phyloP scores from a whole-genome alignment of 92 coral and sea anemone genomes.

The Phymanthus crucifer region DNA sequence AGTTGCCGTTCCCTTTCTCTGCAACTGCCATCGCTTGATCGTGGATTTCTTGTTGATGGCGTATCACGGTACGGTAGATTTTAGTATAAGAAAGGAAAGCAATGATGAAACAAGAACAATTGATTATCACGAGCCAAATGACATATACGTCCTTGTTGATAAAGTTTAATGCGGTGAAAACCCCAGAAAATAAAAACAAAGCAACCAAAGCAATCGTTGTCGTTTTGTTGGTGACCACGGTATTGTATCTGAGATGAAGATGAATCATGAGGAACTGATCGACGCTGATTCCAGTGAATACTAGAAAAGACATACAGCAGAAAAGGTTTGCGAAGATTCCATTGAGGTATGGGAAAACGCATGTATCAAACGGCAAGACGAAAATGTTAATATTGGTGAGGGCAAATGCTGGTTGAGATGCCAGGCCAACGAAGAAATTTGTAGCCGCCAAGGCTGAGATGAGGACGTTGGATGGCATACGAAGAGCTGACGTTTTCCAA shows the following conservation, averaged over 20 bases:
- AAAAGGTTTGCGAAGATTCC: not conserved
- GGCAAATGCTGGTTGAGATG: not conserved
- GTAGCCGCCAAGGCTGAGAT: constrained; percentile 22
- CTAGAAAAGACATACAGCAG: not conserved
- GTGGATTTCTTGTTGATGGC: constrained; percentile 25
- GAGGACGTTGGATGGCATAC: constrained; percentile 18
- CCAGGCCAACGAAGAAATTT: constrained; percentile 6
- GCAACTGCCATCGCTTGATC: constrained; percentile 11
- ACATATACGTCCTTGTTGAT: not conserved
- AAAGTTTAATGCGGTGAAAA: not conserved
- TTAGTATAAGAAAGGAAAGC: constrained; percentile 11
- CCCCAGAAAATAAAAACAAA: not conserved
- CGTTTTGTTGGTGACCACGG: constrained; percentile 9
- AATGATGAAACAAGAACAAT: constrained; percentile 1
- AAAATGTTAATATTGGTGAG: not conserved
- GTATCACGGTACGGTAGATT: constrained; percentile 19
- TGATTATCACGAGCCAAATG: not conserved
- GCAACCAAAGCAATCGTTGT: not conserved
- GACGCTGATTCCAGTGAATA: constrained; percentile 27
- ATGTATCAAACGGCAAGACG: not conserved
- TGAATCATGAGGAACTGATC: constrained; percentile 18
- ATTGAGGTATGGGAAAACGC: not conserved
- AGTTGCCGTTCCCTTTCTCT: not conserved
- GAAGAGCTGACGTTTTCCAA: constrained; percentile 12
- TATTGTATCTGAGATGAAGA: constrained; percentile 6